A percentile compares a stretch with the other conserved stretches of the same genome.
These are phyloP conservation scores for Picus viridis DNA, from an alignment of 2,797 vertebrate genomes.

Conservation along the genomic window DNA sequence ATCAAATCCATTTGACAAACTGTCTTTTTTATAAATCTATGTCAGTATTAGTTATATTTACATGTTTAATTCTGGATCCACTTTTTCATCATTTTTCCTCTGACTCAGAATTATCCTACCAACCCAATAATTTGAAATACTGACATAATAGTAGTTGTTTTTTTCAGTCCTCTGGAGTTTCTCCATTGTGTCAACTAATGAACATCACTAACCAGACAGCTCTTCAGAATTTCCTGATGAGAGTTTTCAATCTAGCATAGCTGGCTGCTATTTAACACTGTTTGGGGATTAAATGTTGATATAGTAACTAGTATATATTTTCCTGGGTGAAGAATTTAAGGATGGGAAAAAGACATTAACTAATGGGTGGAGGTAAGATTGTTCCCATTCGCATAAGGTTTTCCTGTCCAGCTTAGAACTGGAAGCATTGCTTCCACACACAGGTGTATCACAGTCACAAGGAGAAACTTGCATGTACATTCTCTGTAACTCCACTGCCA, in stretches of 20 bases:
- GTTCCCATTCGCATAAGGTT: neutral
- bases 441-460: neutral
- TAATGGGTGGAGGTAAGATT: neutral
- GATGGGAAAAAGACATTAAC: neutral
- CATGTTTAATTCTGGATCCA: neutral
- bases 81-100: neutral
- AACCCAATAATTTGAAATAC: neutral
- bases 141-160: neutral
- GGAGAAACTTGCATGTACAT: neutral
- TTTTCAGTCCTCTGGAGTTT: neutral
- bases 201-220: neutral
- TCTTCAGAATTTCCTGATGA: neutral
- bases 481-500: neutral
- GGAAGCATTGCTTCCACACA: neutral
- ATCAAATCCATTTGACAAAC: slow-evolving; percentile 12
- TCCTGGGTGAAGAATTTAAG: neutral
- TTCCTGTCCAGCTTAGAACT: neutral
- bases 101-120: neutral
- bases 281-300: neutral
- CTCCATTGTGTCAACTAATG: neutral
- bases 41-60: neutral
- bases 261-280: neutral
- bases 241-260: neutral
- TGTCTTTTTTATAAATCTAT: neutral
- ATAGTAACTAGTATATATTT: neutral